Conservation (phyloP, 2,888 invertebrate genomes). For the Incurvaria masculella region DNA sequence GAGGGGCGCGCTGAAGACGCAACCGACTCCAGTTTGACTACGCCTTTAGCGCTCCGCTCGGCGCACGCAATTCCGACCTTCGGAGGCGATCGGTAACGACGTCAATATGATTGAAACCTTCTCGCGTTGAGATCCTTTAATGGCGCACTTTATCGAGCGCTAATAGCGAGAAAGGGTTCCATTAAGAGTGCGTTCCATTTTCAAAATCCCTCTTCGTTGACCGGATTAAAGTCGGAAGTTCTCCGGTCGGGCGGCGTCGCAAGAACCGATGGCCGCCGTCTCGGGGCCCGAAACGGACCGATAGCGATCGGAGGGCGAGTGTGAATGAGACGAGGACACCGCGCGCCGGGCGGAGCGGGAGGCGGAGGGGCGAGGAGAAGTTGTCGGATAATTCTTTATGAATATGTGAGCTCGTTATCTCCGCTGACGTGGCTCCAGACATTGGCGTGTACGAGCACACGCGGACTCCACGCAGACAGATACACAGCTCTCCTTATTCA, state of each 20-base stretch:
- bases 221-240: slow-evolving; percentile 56
- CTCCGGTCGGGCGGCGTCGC: slow-evolving; percentile 30
- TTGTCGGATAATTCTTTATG: slow-evolving; percentile 54
- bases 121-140: neutral
- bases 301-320: slow-evolving; percentile 49
- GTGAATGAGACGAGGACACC: slow-evolving; percentile 53
- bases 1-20: slow-evolving; percentile 43
- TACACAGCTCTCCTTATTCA: neutral
- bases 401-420: slow-evolving; percentile 57
- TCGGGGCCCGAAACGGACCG: slow-evolving; percentile 43
- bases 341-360: slow-evolving; percentile 24
- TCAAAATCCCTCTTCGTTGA: slow-evolving; percentile 18
- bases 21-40: neutral
- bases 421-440: slow-evolving; percentile 39
- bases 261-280: slow-evolving; percentile 37
- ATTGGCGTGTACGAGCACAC: slow-evolving; percentile 25
- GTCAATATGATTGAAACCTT: neutral
- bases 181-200: neutral
- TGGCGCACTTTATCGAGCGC: neutral
- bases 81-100: neutral
- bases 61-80: neutral
- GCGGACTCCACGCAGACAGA: slow-evolving; percentile 5
- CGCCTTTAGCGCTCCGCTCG: neutral
- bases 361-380: slow-evolving; percentile 32
- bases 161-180: neutral